Conservation (phyloP, 2,113 vertebrate genomes). For the Fregata magnificens region DNA sequence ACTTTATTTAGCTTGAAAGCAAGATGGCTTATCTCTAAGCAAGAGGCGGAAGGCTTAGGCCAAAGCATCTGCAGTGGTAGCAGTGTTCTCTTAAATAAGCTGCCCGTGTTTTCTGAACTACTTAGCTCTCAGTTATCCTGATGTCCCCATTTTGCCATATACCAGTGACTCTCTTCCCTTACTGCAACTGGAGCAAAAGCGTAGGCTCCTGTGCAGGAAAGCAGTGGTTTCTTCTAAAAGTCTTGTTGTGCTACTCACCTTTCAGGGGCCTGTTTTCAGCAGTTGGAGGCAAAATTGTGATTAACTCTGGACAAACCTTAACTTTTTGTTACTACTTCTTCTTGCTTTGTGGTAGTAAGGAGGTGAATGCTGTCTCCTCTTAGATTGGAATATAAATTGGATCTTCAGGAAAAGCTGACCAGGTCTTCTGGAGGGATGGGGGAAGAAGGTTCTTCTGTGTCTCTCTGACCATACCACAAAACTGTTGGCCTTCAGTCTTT, state of each 20-base stretch:
- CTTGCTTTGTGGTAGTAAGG: neutral
- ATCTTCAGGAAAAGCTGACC: neutral
- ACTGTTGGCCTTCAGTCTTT: neutral
- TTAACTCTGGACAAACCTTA: neutral
- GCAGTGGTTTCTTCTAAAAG: neutral
- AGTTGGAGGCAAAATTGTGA: neutral
- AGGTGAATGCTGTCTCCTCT: neutral
- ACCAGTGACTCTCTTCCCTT: neutral
- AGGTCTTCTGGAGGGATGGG: neutral
- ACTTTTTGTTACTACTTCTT: neutral
- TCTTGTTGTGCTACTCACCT: neutral
- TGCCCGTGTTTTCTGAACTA: neutral
- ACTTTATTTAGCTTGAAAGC: neutral
- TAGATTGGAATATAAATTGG: neutral
- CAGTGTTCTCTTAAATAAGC: neutral
- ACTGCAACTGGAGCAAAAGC: neutral
- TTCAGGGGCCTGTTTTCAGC: neutral
- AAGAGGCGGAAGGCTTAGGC: neutral
- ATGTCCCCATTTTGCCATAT: neutral
- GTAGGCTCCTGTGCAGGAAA: neutral
- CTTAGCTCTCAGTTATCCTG: neutral
- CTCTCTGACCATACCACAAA: neutral
- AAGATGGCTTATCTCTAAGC: neutral
- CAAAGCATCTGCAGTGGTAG: neutral
- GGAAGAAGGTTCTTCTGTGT: neutral